Evolutionary conservation across 2,888 invertebrate genomes (phyloP), one percentile per base, ranked within the genome.

Genomic region (Cyaniris semiargus): DNA sequence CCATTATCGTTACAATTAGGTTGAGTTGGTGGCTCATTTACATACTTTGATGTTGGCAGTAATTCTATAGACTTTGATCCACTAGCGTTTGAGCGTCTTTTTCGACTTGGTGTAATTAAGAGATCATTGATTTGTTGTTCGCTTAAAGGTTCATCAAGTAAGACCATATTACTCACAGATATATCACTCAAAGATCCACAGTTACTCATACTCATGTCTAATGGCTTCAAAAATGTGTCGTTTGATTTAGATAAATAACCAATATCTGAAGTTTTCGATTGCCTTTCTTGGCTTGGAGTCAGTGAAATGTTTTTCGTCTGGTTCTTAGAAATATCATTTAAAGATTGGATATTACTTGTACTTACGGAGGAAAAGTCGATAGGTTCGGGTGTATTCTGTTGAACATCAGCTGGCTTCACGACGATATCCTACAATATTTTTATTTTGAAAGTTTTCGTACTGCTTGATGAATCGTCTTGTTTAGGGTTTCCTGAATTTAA

Each of bases 61-160:
- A 53, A 53, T 53, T 53, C 18, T 53, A 53, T 53, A 53, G 53
- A 53, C 18, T 53, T 53, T 53, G 53, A 53, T 53, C 53, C 53
- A 53, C 53, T 53, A 53, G 53, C 53, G 53, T 53, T 53, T 53
- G 18, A 53, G 13, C 53, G 53, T 53, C 53, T 53, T 53, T 53
- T 18, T 53, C 53, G 53, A 53, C 53, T 53, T 53, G 53, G 53
- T 53, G 53, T 53, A 53, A 53, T 53, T 53, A 53, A 53, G 53
- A 53, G 53, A 53, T 53, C 53, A 53, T 53, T 53, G 53, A 53
- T 53, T 53, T 53, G 18, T 53, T 53, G 18, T 53, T 53, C 53
- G 53, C 53, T 53, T 53, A 53, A 53, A 53, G 53, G 53, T 53
- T 53, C 53, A 53, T 53, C 53, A 53, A 53, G 53, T 53, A 53